Evolutionary conservation across 2,888 invertebrate species (phyloP).

Genomic region (Chrysomela aeneicollis): DNA sequence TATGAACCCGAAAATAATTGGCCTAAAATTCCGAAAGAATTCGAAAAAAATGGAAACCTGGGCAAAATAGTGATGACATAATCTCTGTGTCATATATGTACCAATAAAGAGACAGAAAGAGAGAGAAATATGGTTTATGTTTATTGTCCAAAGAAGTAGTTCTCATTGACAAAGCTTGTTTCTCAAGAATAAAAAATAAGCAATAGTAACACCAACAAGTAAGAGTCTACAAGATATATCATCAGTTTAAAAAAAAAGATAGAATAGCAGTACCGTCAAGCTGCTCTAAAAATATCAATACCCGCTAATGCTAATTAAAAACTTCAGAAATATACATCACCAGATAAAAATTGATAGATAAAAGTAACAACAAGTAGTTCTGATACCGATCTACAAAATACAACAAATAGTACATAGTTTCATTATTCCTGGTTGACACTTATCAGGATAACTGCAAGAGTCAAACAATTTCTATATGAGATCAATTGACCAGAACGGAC

Average conservation of each 20-base stretch:
- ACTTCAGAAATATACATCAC: not conserved
- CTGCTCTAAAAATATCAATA: too few relatives aligned
- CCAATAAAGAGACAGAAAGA: too few relatives aligned
- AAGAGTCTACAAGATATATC: not conserved
- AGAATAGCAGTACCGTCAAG: too few relatives aligned
- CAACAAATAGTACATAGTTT: not conserved
- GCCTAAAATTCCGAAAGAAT: too few relatives aligned
- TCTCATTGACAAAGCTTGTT: constrained; percentile 1
- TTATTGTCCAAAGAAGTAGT: not conserved
- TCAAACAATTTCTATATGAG: too few relatives aligned
- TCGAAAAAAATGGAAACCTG: too few relatives aligned
- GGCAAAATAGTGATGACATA: too few relatives aligned
- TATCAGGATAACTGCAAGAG: too few relatives aligned
- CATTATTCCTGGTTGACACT: too few relatives aligned
- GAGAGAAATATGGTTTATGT: not conserved
- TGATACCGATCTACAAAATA: not conserved
- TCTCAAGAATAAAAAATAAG: not conserved
- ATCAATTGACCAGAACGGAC: too few relatives aligned
- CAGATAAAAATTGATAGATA: constrained; percentile 1
- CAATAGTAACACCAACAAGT: not conserved
- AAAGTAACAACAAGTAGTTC: not conserved
- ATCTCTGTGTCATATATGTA: too few relatives aligned
- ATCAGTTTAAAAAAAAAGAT: not conserved
- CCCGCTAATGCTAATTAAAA: not conserved
- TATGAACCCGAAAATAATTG: too few relatives aligned